Evolutionary conservation across 2,797 vertebrate species (phyloP).

Genomic region (Otus scops): DNA sequence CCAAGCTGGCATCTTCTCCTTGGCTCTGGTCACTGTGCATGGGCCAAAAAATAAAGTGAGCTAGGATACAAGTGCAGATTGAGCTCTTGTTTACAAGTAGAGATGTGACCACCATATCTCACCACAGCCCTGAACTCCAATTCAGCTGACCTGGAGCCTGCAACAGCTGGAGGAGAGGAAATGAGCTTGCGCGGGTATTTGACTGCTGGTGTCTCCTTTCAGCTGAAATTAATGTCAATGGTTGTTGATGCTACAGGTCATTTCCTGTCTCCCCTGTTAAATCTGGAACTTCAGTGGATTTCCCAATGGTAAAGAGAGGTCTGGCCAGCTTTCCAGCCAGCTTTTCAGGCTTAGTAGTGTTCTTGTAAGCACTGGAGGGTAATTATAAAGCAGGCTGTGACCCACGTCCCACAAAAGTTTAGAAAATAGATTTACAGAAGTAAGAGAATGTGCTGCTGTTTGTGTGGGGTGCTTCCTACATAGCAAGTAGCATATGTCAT

Average conservation of each 20-base stretch:
- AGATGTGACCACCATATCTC: neutral
- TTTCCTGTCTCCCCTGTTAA: neutral
- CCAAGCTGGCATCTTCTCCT: neutral
- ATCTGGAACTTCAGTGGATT: conserved; percentile 11
- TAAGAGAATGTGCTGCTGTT: neutral
- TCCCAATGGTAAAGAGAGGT: conserved; percentile 5
- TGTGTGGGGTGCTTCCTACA: neutral
- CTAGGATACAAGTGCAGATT: accelerated
- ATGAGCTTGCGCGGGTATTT: neutral
- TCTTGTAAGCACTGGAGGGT: neutral
- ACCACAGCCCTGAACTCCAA: neutral
- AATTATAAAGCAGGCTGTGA: neutral
- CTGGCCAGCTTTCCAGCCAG: conserved; percentile 9
- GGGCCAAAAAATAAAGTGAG: neutral
- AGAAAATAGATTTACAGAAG: neutral
- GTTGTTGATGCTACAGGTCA: conserved; percentile 33
- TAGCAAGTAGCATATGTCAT: neutral
- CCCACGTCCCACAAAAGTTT: neutral
- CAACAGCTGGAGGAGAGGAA: neutral
- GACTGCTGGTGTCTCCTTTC: neutral
- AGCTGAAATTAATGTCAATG: neutral
- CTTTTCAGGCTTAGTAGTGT: neutral
- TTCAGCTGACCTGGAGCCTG: conserved; percentile 13
- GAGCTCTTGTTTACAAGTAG: neutral
- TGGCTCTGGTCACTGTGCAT: accelerated